Percentiles rank a stretch among this genome's conserved stretches.
Conservation (phyloP, 1,140 invertebrate genomes). For the Wasmannia auropunctata region DNA sequence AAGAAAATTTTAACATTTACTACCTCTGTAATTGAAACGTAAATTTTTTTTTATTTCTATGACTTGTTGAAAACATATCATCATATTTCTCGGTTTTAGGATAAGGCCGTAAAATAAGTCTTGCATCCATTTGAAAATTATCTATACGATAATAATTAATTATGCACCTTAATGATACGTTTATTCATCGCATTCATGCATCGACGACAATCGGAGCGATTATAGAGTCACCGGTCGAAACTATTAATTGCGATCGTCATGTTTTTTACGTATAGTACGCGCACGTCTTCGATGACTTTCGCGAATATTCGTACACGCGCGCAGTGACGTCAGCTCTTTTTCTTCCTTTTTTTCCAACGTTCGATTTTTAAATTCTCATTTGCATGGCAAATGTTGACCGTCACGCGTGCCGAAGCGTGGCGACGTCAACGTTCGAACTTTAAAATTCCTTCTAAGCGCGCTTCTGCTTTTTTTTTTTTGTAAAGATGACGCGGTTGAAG, state of each 20-base stretch:
- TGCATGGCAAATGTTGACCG: constrained; percentile 22
- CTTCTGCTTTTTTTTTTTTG: background rate
- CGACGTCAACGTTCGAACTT: constrained; percentile 6
- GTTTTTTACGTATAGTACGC: background rate
- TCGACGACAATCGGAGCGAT: background rate
- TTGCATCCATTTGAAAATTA: background rate
- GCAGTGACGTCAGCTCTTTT: background rate
- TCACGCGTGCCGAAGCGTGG: background rate
- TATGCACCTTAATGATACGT: background rate
- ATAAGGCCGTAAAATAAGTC: background rate
- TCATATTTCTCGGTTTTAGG: background rate
- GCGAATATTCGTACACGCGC: background rate
- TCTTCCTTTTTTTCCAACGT: background rate
- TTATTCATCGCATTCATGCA: background rate
- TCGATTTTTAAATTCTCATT: constrained; percentile 5
- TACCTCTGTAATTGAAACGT: background rate
- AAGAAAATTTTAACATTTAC: background rate
- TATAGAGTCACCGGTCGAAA: background rate
- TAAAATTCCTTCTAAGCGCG: background rate
- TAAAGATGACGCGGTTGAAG: background rate
- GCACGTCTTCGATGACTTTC: background rate
- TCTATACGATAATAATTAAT: background rate
- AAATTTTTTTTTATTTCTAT: background rate
- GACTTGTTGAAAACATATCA: background rate
- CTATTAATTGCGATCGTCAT: background rate